phyloP scores from a whole-genome alignment of 2,888 invertebrate species.

The Ochropleura plecta region DNA sequence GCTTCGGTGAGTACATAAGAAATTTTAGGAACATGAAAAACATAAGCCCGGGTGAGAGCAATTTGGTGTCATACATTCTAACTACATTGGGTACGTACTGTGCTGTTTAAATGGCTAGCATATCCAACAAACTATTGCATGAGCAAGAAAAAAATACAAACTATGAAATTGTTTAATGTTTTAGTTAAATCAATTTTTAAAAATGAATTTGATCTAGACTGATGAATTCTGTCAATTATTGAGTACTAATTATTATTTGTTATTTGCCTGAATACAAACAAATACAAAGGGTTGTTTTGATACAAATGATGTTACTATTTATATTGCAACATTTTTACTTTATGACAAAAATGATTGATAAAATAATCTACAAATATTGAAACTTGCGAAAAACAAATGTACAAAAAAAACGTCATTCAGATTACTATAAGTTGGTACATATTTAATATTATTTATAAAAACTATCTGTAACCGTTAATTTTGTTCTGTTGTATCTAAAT shows the following conservation, averaged over 20 bases:
- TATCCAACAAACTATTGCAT: slow-evolving; percentile 80
- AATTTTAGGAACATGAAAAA: slow-evolving; percentile 86
- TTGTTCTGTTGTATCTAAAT: slow-evolving; percentile 64
- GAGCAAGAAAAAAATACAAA: slow-evolving; percentile 54
- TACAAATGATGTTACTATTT: slow-evolving; percentile 24
- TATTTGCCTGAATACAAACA: slow-evolving; percentile 37
- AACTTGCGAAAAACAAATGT: slow-evolving; percentile 45
- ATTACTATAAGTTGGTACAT: slow-evolving; percentile 34
- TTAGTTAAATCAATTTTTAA: slow-evolving; percentile 31
- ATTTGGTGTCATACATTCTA: slow-evolving; percentile 85
- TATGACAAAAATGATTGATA: slow-evolving; percentile 18
- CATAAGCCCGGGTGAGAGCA: slow-evolving; percentile 84
- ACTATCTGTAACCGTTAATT: slow-evolving; percentile 47
- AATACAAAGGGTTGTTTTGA: slow-evolving; percentile 31
- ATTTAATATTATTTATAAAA: slow-evolving; percentile 27
- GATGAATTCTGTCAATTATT: neutral
- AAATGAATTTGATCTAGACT: slow-evolving; percentile 15
- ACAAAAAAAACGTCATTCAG: slow-evolving; percentile 12
- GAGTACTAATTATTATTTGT: slow-evolving; percentile 21
- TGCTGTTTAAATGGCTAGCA: slow-evolving; percentile 86
- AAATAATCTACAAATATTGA: slow-evolving; percentile 34
- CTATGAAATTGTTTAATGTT: slow-evolving; percentile 48
- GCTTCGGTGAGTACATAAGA: slow-evolving; percentile 89
- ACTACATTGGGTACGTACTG: slow-evolving; percentile 90
- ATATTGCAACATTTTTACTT: slow-evolving; percentile 32